These are phyloP conservation scores for Ephestia elutella DNA, from an alignment of 1,140 invertebrate species.

Conservation along the genomic window DNA sequence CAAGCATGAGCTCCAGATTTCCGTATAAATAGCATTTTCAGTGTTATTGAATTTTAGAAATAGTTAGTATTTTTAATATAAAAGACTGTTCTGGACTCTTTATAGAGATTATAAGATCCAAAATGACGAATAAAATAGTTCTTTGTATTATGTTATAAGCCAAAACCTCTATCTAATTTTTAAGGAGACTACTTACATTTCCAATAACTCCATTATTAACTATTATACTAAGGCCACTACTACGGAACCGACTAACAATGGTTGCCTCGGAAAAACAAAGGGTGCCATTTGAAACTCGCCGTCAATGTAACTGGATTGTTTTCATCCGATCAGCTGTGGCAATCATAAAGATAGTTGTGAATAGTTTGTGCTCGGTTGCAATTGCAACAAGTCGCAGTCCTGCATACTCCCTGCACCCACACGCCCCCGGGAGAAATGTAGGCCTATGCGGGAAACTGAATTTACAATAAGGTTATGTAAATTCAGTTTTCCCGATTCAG, in stretches of 20 bases:
- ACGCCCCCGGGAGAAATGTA: conserved; percentile 11
- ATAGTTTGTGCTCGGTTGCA: conserved; percentile 47
- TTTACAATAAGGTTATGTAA: not conserved
- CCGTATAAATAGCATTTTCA: no score
- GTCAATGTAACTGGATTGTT: conserved; percentile 1
- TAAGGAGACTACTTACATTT: no score
- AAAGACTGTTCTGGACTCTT: no score
- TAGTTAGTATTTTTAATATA: no score
- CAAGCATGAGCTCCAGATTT: no score
- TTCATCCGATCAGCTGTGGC: conserved; percentile 7
- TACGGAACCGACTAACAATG: not conserved
- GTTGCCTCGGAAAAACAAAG: not conserved
- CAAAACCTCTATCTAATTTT: no score
- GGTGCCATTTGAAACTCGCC: not conserved
- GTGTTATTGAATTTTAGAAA: no score
- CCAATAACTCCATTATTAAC: no score
- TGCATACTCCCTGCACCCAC: conserved; percentile 31
- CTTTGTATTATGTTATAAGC: no score
- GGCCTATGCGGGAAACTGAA: conserved; percentile 14
- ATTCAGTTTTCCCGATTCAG: not conserved
- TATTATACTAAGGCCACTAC: no score
- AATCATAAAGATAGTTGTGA: not conserved
- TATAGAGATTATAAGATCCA: no score
- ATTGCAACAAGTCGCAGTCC: conserved; percentile 64
- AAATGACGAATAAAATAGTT: no score